Evolutionary conservation across 1,140 invertebrate genomes (phyloP).

Genomic region (Tenebrio molitor): DNA sequence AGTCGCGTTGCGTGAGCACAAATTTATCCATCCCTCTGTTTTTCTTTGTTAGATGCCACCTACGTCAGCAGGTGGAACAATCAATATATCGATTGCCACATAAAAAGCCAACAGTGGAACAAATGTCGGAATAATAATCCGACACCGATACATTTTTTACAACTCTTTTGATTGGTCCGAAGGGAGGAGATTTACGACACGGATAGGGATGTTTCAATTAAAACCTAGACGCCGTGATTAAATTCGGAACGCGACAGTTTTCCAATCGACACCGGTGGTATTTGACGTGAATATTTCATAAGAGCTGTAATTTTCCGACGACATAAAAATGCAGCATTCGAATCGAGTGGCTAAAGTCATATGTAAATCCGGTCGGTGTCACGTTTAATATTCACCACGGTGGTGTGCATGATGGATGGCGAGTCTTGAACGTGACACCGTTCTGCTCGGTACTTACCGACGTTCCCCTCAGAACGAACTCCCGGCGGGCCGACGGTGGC

Average conservation of each 20-base stretch:
- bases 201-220: conserved; percentile 9
- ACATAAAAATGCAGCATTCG: conserved; percentile 11
- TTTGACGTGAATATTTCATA: conserved; percentile 25
- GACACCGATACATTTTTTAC: neutral
- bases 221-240: neutral
- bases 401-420: neutral
- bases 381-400: conserved; percentile 30
- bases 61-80: conserved; percentile 30
- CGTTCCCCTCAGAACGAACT: conserved; percentile 60
- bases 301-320: neutral
- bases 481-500: conserved; percentile 57
- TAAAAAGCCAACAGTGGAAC: conserved; percentile 6
- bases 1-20: neutral
- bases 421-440: conserved; percentile 24
- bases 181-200: conserved; percentile 2
- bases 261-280: neutral
- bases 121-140: conserved; percentile 17
- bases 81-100: conserved; percentile 17
- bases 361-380: conserved; percentile 10
- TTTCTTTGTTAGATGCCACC: conserved; percentile 14
- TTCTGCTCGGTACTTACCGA: conserved; percentile 58
- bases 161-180: conserved; percentile 1
- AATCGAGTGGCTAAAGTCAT: neutral
- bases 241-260: conserved; percentile 1
- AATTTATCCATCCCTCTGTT: neutral